Conservation (phyloP, 2,113 vertebrate species). For the Oncorhynchus gorbuscha region DNA sequence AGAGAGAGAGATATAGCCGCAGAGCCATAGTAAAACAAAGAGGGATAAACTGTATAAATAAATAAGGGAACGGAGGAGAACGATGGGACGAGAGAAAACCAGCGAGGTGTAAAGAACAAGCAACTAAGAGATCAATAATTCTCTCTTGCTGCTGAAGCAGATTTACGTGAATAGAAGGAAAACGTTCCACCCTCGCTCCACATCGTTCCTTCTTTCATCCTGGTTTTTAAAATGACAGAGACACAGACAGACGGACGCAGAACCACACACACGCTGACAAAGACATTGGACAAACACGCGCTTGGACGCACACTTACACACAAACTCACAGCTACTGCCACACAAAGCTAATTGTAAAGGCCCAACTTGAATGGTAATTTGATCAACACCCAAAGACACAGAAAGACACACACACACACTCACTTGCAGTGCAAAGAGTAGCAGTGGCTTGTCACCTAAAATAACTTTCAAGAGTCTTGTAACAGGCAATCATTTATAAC, state of each 20-base stretch:
- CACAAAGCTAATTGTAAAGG: too few species aligned
- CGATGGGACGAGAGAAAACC: background rate
- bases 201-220: background rate
- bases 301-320: background rate
- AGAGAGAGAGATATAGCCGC: too few species aligned
- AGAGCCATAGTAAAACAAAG: background rate
- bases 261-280: background rate
- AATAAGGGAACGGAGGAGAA: constrained; percentile 32
- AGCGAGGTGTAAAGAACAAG: constrained; percentile 17
- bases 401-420: too few species aligned
- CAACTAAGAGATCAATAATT: constrained; percentile 43
- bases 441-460: too few species aligned
- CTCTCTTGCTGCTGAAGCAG: background rate
- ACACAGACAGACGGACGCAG: background rate
- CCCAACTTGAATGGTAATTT: too few species aligned
- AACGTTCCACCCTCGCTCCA: constrained; percentile 16
- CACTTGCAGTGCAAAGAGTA: too few species aligned
- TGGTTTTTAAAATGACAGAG: constrained; percentile 31
- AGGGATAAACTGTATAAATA: constrained; percentile 21
- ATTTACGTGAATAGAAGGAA: constrained; percentile 26
- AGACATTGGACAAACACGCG: background rate
- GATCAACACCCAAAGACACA: too few species aligned
- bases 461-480: too few species aligned
- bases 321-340: too few species aligned
- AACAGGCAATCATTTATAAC: too few species aligned